Conservation (phyloP, 35 echinoderm and acorn worm genomes). For the Chiridota heheva region DNA sequence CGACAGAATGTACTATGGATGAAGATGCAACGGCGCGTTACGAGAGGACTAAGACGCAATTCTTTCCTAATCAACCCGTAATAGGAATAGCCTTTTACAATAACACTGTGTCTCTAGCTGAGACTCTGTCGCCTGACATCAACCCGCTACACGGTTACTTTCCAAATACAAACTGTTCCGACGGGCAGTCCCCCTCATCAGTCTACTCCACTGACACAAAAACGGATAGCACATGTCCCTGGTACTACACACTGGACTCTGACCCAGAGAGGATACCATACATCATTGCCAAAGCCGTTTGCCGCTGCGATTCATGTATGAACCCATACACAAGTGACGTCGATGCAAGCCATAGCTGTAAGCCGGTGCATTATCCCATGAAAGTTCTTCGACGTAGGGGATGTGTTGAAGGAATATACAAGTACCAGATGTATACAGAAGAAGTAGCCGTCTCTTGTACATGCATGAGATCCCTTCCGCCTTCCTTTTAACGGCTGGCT, state of each 20-base stretch:
- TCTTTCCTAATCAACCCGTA: conserved; percentile 16
- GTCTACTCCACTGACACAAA: not conserved
- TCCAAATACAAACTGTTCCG: not conserved
- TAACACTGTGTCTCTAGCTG: not conserved
- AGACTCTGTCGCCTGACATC: not conserved
- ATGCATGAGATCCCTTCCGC: conserved; percentile 6
- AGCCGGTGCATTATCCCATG: conserved; percentile 16
- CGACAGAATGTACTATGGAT: too few species aligned
- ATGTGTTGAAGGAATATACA: conserved; percentile 19
- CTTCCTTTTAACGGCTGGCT: too few species aligned
- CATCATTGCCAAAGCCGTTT: conserved; percentile 1
- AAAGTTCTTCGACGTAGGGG: not conserved
- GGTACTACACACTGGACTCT: conserved; percentile 15
- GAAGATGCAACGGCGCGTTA: not conserved
- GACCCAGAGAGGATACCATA: conserved; percentile 8
- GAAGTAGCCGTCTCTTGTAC: conserved; percentile 25
- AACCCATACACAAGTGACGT: not conserved
- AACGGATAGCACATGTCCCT: conserved; percentile 22
- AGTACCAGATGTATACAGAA: not conserved
- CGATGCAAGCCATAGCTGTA: not conserved
- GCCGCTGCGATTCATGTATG: not conserved
- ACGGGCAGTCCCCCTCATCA: not conserved
- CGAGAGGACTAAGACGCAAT: not conserved
- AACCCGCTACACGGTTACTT: too few species aligned
- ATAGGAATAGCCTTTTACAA: conserved; percentile 12